Base-by-base conservation (phyloP, 1,140 invertebrate genomes). In the Drosophila nebulosa region DNA sequence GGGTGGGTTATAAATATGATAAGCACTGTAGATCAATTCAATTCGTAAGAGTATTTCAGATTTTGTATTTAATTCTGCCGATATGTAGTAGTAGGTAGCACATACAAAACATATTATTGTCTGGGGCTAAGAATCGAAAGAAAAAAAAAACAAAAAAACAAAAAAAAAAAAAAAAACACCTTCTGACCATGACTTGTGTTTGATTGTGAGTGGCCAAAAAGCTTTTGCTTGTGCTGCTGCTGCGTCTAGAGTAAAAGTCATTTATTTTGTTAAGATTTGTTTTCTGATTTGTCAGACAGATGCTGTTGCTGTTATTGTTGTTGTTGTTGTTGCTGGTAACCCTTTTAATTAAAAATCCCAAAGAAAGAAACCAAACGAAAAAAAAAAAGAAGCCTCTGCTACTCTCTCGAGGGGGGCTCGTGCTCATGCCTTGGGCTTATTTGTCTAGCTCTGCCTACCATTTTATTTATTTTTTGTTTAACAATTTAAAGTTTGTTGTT, bases 311-410 rank as follows among this genome's bases (percentile, higher is more conserved):
- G 66, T 69, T 64, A 64, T 69, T 77, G 65, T 68, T 63, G 72
- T 62, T 35, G 52, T 32, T 53, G 27, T 35, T 51, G 35, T 46
- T 30, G 30, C 52, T 50, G 24, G 69, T 67, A 67, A 69, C 74
- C 58, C 63, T 85, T 85, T 86, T 86, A 86, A 85, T 85, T 86
- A 85, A 85, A 83, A 85, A 85, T 64, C 67, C 71, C 50, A 64
- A 62, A 74, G 71, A 64, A 79, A 74, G 26, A 69, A 69, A 63
- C 30, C 32, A 27, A 35, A 21, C 7, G n/a, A 70, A 42, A 42
- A 21, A 12, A 18, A 70, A 42, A 42, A 42, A 16, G 14, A 42
- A 46, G 39, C 27, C 56, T 69, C 60, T 18, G 61, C 69, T 61
- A 53, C 64, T 69, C 30, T 10, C 39, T 21, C 39, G n/a, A 16